phyloP scores from a whole-genome alignment of 2,888 invertebrate species.

The Trichopoda pennipes region DNA sequence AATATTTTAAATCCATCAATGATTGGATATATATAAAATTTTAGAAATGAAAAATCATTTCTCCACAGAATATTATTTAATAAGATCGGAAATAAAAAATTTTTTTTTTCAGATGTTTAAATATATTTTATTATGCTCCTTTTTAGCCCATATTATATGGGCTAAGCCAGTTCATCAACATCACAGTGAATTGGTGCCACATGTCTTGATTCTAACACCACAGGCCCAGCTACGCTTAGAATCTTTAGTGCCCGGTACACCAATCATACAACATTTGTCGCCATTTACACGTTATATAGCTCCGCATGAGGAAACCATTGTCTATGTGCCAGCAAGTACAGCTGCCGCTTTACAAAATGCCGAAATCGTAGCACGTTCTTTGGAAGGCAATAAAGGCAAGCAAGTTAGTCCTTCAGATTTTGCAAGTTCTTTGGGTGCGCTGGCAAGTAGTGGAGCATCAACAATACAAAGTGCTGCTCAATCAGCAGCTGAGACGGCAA shows the following conservation, averaged over 20 bases:
- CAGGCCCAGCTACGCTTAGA: slow-evolving; percentile 79
- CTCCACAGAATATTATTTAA: too few species aligned
- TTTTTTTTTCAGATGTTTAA: slow-evolving; percentile 73
- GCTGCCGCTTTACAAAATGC: slow-evolving; percentile 58
- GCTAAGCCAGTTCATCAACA: slow-evolving; percentile 71
- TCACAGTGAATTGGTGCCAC: slow-evolving; percentile 71
- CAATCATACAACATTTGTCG: slow-evolving; percentile 76
- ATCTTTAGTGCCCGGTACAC: slow-evolving; percentile 71
- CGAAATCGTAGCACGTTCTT: slow-evolving; percentile 40
- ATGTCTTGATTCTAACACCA: slow-evolving; percentile 79
- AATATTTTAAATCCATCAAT: too few species aligned
- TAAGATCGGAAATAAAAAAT: background rate
- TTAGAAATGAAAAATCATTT: too few species aligned
- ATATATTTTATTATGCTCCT: slow-evolving; percentile 73
- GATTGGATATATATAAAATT: too few species aligned
- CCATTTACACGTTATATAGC: slow-evolving; percentile 77
- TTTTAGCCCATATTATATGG: slow-evolving; percentile 72
- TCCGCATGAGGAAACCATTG: slow-evolving; percentile 78
- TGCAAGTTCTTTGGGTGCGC: background rate
- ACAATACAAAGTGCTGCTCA: slow-evolving; percentile 12
- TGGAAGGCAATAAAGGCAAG: slow-evolving; percentile 44
- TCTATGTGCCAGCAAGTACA: slow-evolving; percentile 77
- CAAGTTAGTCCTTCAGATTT: slow-evolving; percentile 12
- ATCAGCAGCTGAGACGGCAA: slow-evolving; percentile 15
- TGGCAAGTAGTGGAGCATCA: slow-evolving; percentile 24